Percentiles rank a stretch among this genome's conserved stretches.
Evolutionary conservation across 2,888 invertebrate species (phyloP).

Genomic region (Himalopsyche tibetana): DNA sequence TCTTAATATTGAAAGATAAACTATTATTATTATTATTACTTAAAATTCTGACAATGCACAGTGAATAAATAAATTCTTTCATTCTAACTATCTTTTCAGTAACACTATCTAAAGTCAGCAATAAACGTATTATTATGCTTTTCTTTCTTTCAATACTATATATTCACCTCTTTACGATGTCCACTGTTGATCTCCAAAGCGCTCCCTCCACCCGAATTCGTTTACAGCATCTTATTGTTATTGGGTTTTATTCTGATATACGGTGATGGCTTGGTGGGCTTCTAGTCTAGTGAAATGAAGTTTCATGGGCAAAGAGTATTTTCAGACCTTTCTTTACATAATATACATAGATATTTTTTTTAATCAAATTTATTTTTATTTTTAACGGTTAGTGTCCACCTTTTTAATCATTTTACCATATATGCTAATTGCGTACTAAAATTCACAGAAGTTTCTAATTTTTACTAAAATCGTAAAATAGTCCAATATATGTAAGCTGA

Average conservation of each 20-base stretch:
- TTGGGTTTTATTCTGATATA: slow-evolving; percentile 31
- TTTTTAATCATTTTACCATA: too few relatives aligned
- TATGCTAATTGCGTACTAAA: too few relatives aligned
- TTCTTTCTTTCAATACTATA: neutral
- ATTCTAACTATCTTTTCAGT: neutral
- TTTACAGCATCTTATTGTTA: slow-evolving; percentile 33
- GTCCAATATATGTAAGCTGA: too few relatives aligned
- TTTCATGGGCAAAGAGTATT: neutral
- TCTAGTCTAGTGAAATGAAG: neutral
- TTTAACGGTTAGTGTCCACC: too few relatives aligned
- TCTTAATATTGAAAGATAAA: too few relatives aligned
- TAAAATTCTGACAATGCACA: neutral
- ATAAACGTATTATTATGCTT: neutral
- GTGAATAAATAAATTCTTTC: neutral
- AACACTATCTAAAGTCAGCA: neutral
- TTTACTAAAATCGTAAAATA: too few relatives aligned
- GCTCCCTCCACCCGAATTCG: slow-evolving; percentile 20
- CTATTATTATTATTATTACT: too few relatives aligned
- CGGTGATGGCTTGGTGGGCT: neutral
- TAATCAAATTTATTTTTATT: too few relatives aligned
- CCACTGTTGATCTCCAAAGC: slow-evolving; percentile 33
- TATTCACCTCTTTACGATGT: neutral
- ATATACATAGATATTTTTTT: too few relatives aligned
- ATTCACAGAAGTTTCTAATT: too few relatives aligned
- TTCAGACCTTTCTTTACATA: neutral